Evolutionary conservation across 2,888 invertebrate species (phyloP).

Genomic region (Clanis bilineata): DNA sequence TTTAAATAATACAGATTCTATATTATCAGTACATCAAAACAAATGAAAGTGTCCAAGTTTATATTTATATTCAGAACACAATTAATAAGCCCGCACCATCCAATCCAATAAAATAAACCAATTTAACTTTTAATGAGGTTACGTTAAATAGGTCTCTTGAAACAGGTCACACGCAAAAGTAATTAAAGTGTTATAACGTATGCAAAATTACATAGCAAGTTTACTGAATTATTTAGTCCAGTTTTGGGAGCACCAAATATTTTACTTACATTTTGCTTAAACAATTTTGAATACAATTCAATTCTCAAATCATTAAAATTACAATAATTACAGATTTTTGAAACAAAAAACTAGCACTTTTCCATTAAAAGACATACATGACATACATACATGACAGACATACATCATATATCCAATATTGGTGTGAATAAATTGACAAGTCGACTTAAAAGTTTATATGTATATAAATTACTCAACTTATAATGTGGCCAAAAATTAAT

Average conservation of each 20-base stretch:
- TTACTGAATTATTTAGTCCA: neutral
- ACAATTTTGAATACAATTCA: too few relatives aligned
- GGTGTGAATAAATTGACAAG: too few relatives aligned
- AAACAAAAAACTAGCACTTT: too few relatives aligned
- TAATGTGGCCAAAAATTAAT: too few relatives aligned
- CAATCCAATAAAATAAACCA: neutral
- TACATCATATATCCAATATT: too few relatives aligned
- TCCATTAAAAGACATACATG: too few relatives aligned
- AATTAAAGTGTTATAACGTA: conserved; percentile 1
- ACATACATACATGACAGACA: too few relatives aligned
- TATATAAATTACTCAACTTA: too few relatives aligned
- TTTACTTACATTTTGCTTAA: neutral
- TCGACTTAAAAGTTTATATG: too few relatives aligned
- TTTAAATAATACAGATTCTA: too few relatives aligned
- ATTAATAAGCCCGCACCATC: conserved; percentile 12
- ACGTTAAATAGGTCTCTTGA: neutral
- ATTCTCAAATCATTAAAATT: too few relatives aligned
- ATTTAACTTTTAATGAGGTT: conserved; percentile 13
- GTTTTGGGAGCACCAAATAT: neutral
- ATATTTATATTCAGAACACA: neutral
- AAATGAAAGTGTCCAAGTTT: neutral
- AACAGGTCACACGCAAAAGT: conserved; percentile 2
- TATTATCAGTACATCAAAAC: neutral
- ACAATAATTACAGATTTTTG: too few relatives aligned
- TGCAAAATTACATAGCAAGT: neutral